Base-by-base conservation (phyloP, 2,888 invertebrate species). In the Stegana nigrithorax region DNA sequence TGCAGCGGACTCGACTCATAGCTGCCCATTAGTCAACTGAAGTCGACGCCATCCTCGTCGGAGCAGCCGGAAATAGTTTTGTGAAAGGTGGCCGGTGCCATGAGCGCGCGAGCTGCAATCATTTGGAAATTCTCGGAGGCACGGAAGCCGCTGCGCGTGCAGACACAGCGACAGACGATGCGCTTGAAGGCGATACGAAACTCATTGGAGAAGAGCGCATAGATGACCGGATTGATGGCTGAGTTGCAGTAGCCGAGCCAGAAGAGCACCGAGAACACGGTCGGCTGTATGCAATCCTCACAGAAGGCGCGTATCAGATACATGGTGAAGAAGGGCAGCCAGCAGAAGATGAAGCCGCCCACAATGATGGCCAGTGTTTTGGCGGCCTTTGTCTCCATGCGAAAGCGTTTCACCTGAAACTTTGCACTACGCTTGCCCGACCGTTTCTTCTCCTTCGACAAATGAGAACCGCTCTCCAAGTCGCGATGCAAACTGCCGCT, bases 161-260 rank as follows among this genome's bases (percentile, higher is more conserved):
- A 94, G 81, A 93, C 90, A 79, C 93, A 94, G 73, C 92, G 91
- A 86, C 95, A 95, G 71, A 97, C 91, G 71, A 97, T 95, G 71
- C 93, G 91, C 86, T 95, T 95, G 87, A 97, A 97, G 51, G 97
- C 97, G 82, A 93, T 94, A 69, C 97, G 91, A 87, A 97, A 97
- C 86, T 97, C 97, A 84, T 94, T 93, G 55, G 96, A 95, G 87
- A 97, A 97, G 64, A 96, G 89, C 2, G 96, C 97, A 85, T 97
- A 97, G 70, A 97, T 96, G 73, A 95, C 90, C 0, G 97, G 97
- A 84, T 97, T 98, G 73, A 97, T 92, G 39, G 97, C 97, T 3
- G 96, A 96, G 86, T 98, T 98, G 87, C 96, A 96, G 86, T 98
- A 98, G 7, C 98, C 98, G 60, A 98, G 89, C 97, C 98, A 98